These are phyloP conservation scores for Eristalis arbustorum DNA, from an alignment of 2,888 invertebrate species.

Conservation along the genomic window DNA sequence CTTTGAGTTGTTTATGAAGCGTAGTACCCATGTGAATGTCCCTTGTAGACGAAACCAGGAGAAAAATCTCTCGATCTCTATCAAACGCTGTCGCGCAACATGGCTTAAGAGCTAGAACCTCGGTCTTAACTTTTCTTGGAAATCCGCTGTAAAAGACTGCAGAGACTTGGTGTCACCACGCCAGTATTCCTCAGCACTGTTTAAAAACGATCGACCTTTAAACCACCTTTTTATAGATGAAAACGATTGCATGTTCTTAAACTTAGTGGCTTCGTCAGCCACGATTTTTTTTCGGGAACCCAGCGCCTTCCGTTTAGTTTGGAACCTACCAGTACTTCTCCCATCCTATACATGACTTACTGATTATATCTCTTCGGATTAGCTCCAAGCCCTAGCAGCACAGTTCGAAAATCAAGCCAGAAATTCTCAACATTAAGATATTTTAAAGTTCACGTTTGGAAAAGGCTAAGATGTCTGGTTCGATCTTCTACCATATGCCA, in stretches of 20 bases:
- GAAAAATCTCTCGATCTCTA: not conserved
- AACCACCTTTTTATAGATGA: constrained; percentile 21
- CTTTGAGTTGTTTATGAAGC: not conserved
- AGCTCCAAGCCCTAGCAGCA: constrained; percentile 42
- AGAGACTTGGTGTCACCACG: not conserved
- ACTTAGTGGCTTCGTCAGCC: no score
- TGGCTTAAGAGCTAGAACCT: not conserved
- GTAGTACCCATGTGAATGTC: not conserved
- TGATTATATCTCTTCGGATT: constrained; percentile 54
- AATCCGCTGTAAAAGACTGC: not conserved
- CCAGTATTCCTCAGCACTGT: not conserved
- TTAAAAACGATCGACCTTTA: constrained; percentile 18
- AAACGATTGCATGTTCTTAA: not conserved
- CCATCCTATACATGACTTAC: not conserved
- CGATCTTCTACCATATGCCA: constrained; percentile 19
- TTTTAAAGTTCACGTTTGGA: no score
- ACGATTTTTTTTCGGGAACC: no score
- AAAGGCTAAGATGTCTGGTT: constrained; percentile 1
- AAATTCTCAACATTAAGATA: no score
- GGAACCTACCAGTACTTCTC: no score
- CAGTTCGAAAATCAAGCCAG: constrained; percentile 51
- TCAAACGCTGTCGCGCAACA: not conserved
- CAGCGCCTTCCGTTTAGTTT: no score
- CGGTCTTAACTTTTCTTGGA: not conserved
- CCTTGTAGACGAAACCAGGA: not conserved